A percentile compares a stretch with the other conserved stretches of the same genome.
Evolutionary conservation across 2,888 invertebrate species (phyloP).

Genomic region (Philopedon plagiatum): DNA sequence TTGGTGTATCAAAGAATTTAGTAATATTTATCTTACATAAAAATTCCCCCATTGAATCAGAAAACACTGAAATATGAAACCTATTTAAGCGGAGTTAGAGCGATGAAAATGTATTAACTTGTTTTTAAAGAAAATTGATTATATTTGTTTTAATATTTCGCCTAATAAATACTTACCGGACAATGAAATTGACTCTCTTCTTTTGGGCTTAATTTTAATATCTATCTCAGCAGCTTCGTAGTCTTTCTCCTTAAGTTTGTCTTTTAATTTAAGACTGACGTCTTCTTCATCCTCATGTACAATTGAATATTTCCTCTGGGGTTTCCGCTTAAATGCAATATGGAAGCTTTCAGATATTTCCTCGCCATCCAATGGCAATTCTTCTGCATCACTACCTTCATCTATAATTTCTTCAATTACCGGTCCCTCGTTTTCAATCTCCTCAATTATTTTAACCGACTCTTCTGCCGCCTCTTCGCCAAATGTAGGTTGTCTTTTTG

Average conservation of each 20-base stretch:
- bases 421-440: slow-evolving; percentile 76
- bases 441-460: slow-evolving; percentile 78
- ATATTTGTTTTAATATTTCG: too few species aligned
- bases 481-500: slow-evolving; percentile 78
- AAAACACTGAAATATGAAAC: too few species aligned
- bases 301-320: slow-evolving; percentile 73
- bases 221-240: slow-evolving; percentile 77
- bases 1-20: too few species aligned
- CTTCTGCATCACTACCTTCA: slow-evolving; percentile 74
- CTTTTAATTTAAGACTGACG: slow-evolving; percentile 72
- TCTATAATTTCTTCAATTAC: slow-evolving; percentile 77
- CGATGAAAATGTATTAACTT: too few species aligned
- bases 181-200: slow-evolving; percentile 76
- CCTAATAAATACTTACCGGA: slow-evolving; percentile 68
- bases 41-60: too few species aligned
- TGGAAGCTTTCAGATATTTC: slow-evolving; percentile 71
- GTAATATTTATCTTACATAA: too few species aligned
- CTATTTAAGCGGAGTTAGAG: too few species aligned
- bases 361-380: slow-evolving; percentile 73
- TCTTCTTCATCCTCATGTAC: slow-evolving; percentile 76
- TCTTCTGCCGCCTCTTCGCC: slow-evolving; percentile 85
- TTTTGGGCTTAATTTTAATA: slow-evolving; percentile 80
- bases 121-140: too few species aligned
- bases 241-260: slow-evolving; percentile 68
- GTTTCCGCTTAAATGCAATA: slow-evolving; percentile 69